Percentiles rank a stretch among this genome's conserved stretches.
Conservation (phyloP, 1,140 invertebrate species). For the Lineus longissimus region DNA sequence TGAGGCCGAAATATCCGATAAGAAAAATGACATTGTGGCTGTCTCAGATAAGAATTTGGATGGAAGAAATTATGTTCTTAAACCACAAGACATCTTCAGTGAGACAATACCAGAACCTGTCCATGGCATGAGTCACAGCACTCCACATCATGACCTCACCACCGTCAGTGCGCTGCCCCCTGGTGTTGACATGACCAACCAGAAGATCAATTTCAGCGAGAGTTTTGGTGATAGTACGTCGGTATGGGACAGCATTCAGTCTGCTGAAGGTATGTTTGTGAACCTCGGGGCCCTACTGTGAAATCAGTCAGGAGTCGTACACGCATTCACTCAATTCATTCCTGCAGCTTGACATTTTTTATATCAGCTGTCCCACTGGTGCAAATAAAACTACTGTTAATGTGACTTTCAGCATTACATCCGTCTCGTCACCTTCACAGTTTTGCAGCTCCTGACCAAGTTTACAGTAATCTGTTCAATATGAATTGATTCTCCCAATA, state of each 20-base stretch:
- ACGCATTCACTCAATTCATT: too few species aligned
- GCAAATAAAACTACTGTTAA: too few species aligned
- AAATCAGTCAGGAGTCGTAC: constrained; percentile 1
- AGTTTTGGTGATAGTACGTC: constrained; percentile 27
- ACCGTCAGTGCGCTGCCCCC: neutral
- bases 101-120: neutral
- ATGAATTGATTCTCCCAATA: too few species aligned
- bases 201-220: constrained; percentile 8
- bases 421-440: too few species aligned
- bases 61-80: neutral
- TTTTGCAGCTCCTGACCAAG: too few species aligned
- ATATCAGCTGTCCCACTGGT: too few species aligned
- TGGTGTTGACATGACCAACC: neutral
- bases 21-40: too few species aligned
- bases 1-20: too few species aligned
- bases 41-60: neutral
- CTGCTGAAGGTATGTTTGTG: neutral
- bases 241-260: constrained; percentile 31
- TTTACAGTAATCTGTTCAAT: too few species aligned
- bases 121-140: neutral
- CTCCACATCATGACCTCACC: neutral
- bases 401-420: too few species aligned
- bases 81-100: neutral
- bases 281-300: constrained; percentile 3
- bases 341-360: too few species aligned